These are phyloP conservation scores for Coboldia fuscipes DNA, from an alignment of 1,140 invertebrate species.

Conservation along the genomic window DNA sequence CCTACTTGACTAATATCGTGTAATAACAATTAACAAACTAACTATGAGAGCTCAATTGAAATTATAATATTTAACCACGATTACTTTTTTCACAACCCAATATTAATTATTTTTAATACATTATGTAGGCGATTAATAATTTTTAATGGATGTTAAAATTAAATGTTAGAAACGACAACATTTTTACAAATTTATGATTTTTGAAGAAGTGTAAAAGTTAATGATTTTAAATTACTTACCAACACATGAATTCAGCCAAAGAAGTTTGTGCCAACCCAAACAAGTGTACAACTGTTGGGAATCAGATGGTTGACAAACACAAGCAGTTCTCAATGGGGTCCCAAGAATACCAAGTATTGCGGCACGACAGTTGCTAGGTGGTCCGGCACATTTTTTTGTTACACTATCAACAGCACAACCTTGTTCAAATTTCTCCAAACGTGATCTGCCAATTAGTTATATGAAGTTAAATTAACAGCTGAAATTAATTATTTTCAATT, in stretches of 20 bases:
- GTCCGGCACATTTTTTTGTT: conserved; percentile 73
- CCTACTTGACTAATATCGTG: no score
- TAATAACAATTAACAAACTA: no score
- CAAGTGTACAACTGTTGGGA: conserved; percentile 64
- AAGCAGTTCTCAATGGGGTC: conserved; percentile 59
- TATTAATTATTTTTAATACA: no score
- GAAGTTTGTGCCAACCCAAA: conserved; percentile 68
- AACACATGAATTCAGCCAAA: conserved; percentile 81
- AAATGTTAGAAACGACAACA: no score
- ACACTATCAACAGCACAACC: conserved; percentile 73
- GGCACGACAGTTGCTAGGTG: conserved; percentile 50
- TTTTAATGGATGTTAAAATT: no score
- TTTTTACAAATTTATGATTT: neutral
- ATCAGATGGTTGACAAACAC: conserved; percentile 66
- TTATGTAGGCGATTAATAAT: no score
- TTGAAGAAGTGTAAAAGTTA: neutral
- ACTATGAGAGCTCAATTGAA: no score
- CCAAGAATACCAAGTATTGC: conserved; percentile 70
- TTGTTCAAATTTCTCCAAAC: conserved; percentile 66
- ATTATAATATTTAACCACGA: no score
- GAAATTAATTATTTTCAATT: neutral
- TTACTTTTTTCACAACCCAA: no score
- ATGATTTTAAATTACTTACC: conserved; percentile 33
- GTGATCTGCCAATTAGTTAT: neutral
- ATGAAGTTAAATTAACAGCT: neutral